Evolutionary conservation across 2,797 vertebrate species (phyloP).

Genomic region (Sebastiscus albofasciatus): DNA sequence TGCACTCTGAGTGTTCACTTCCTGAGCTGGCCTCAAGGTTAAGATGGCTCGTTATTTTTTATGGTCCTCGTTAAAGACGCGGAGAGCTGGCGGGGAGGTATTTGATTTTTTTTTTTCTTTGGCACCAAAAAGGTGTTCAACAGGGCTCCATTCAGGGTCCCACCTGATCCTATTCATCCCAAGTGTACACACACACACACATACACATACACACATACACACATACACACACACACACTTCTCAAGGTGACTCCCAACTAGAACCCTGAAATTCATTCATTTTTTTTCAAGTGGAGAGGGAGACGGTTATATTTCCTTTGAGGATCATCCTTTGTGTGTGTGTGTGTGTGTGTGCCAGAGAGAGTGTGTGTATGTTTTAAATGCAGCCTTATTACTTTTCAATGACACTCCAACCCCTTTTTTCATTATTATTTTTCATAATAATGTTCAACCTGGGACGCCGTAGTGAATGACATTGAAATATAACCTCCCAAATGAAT

Average conservation of each 20-base stretch:
- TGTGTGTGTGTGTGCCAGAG: constrained; percentile 6
- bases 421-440: constrained; percentile 58
- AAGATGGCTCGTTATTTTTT: constrained; percentile 72
- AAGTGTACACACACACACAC: constrained; percentile 20
- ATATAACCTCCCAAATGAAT: constrained; percentile 57
- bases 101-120: constrained; percentile 14
- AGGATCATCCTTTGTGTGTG: constrained; percentile 35
- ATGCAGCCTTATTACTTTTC: constrained; percentile 62
- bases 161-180: constrained; percentile 42
- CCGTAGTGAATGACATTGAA: constrained; percentile 54
- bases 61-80: constrained; percentile 57
- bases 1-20: constrained; percentile 46
- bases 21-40: constrained; percentile 61
- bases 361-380: constrained; percentile 44
- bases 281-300: constrained; percentile 35
- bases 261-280: constrained; percentile 44
- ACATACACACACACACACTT: background rate
- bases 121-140: constrained; percentile 32
- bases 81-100: constrained; percentile 9
- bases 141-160: constrained; percentile 32
- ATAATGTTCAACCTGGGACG: constrained; percentile 43
- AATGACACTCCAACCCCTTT: constrained; percentile 54
- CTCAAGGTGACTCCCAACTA: constrained; percentile 74
- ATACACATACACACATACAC: background rate
- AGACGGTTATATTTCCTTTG: constrained; percentile 53